Evolutionary conservation across 2,888 invertebrate genomes (phyloP).

Genomic region (Stictocephala bisonia): DNA sequence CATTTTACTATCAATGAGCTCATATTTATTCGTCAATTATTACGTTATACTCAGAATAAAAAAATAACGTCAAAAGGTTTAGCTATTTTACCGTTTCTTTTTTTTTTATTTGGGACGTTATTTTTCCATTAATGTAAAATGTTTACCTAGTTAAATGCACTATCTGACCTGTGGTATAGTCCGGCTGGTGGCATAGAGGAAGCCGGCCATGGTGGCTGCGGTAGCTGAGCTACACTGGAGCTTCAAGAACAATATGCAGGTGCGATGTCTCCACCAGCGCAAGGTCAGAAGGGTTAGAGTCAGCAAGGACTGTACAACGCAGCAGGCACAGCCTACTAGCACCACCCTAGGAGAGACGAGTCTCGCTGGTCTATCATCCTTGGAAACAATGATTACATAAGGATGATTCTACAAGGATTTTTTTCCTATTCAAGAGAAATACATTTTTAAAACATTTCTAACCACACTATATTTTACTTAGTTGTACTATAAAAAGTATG

Average conservation of each 20-base stretch:
- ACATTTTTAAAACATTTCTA: too few species aligned
- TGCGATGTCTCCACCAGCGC: slow-evolving; percentile 67
- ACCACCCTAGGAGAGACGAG: slow-evolving; percentile 66
- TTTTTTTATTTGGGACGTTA: neutral
- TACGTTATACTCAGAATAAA: too few species aligned
- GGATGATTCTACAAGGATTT: too few species aligned
- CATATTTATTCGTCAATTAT: too few species aligned
- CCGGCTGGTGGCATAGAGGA: slow-evolving; percentile 63
- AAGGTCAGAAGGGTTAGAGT: slow-evolving; percentile 66
- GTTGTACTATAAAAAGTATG: too few species aligned
- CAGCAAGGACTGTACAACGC: slow-evolving; percentile 67
- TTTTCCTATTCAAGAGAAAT: too few species aligned
- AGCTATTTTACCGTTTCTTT: too few species aligned
- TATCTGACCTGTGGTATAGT: slow-evolving; percentile 21
- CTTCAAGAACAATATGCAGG: slow-evolving; percentile 74
- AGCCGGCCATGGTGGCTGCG: slow-evolving; percentile 76
- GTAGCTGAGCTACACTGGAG: slow-evolving; percentile 77
- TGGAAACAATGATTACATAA: too few species aligned
- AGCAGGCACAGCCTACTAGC: slow-evolving; percentile 68
- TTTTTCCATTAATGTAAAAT: neutral
- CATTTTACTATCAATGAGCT: too few species aligned
- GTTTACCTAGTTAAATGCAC: neutral
- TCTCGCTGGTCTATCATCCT: too few species aligned
- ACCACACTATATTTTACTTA: too few species aligned
- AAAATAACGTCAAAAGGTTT: neutral